Percentiles rank a stretch among this genome's conserved stretches.
Evolutionary conservation across 2,113 vertebrate species (phyloP).

Genomic region (Ptilorrhoa leucosticta): DNA sequence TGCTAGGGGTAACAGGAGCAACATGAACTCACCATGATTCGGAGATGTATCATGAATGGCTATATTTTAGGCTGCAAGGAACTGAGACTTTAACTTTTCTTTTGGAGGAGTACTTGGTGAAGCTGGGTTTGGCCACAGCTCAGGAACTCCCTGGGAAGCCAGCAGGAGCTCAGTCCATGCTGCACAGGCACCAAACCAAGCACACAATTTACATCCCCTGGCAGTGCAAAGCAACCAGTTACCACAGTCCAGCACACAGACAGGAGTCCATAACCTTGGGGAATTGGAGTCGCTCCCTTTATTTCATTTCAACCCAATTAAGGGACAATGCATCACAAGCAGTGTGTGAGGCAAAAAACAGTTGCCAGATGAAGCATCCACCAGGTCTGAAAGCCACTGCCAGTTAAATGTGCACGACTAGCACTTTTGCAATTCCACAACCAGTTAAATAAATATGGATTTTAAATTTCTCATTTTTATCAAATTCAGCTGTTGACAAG

Average conservation of each 20-base stretch:
- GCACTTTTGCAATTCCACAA: background rate
- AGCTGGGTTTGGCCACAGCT: background rate
- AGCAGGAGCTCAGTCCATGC: background rate
- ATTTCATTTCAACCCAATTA: slow-evolving; percentile 32
- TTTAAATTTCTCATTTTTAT: background rate
- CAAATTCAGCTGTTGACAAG: background rate
- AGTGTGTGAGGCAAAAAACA: background rate
- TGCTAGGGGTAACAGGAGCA: background rate
- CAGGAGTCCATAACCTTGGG: background rate
- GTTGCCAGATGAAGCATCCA: background rate
- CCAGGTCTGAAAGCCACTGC: background rate
- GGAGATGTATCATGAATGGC: background rate
- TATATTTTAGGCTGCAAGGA: background rate
- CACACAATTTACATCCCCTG: background rate
- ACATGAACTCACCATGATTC: background rate
- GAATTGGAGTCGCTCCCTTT: background rate
- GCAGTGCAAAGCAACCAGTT: background rate
- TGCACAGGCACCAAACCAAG: background rate
- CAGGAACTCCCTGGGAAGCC: background rate
- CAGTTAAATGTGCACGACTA: background rate
- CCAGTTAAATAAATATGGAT: background rate
- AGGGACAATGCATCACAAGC: background rate
- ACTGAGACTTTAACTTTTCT: background rate
- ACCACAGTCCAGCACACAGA: background rate
- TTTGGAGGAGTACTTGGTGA: background rate